phyloP scores from a whole-genome alignment of 2,113 vertebrate genomes.

The Panthera tigris region DNA sequence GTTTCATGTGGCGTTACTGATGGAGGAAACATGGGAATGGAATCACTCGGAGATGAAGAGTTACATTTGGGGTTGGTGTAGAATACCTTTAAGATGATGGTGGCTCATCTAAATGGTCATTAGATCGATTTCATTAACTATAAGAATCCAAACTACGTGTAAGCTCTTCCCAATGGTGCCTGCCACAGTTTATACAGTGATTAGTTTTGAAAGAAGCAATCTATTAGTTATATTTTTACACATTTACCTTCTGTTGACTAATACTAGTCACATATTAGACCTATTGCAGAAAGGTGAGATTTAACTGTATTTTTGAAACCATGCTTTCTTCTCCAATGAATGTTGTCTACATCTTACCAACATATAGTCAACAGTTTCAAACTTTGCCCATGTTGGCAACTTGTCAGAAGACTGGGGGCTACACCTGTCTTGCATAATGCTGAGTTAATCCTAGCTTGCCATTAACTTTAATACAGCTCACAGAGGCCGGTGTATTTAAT shows the following conservation, averaged over 20 bases:
- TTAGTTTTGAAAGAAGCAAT: slow-evolving; percentile 15
- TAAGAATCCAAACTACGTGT: neutral
- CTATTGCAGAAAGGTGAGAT: neutral
- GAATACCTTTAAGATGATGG: neutral
- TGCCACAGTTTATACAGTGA: neutral
- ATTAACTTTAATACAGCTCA: neutral
- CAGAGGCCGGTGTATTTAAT: neutral
- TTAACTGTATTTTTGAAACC: neutral
- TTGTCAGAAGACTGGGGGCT: neutral
- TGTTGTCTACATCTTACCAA: neutral
- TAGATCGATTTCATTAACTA: neutral
- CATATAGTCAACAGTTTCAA: neutral
- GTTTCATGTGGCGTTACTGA: neutral
- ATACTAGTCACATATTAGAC: neutral
- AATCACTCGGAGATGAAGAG: neutral
- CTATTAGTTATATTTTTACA: neutral
- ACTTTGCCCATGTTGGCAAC: neutral
- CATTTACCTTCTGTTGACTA: neutral
- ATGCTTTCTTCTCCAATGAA: neutral
- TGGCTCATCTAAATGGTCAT: neutral
- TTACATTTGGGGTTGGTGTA: neutral
- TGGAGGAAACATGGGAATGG: neutral
- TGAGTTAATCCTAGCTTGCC: neutral
- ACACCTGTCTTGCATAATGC: neutral
- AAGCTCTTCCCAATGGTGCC: neutral